A percentile compares a stretch with the other conserved stretches of the same genome.
Conservation (phyloP, 2,113 vertebrate genomes). For the Eolophus roseicapilla region DNA sequence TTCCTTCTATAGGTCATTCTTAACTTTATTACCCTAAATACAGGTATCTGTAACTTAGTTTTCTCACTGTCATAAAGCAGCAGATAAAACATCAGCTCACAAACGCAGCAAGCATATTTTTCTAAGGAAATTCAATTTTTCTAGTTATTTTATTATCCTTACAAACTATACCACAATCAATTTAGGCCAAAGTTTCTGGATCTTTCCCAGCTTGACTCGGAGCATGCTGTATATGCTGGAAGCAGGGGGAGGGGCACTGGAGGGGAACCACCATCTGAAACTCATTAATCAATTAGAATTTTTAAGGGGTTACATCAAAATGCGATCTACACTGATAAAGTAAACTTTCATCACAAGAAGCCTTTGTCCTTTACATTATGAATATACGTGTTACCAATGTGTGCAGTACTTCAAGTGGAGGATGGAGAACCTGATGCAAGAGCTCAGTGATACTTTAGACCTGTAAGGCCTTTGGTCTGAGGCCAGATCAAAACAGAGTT, state of each 20-base stretch:
- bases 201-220: conserved; percentile 45
- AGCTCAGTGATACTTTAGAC: neutral
- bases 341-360: conserved; percentile 61
- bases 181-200: conserved; percentile 51
- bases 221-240: conserved; percentile 27
- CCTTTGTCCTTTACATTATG: conserved; percentile 6
- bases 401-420: neutral
- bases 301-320: conserved; percentile 71
- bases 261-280: conserved; percentile 64
- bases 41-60: neutral
- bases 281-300: conserved; percentile 69
- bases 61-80: neutral
- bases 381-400: neutral
- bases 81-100: neutral
- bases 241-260: conserved; percentile 14
- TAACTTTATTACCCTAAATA: neutral
- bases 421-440: conserved; percentile 16
- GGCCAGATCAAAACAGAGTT: conserved; percentile 23
- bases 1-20: neutral
- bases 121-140: conserved; percentile 6
- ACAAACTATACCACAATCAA: conserved; percentile 46
- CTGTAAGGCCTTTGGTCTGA: conserved; percentile 8
- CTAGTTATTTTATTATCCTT: conserved; percentile 42
- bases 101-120: neutral
- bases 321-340: conserved; percentile 43